Evolutionary conservation across 2,888 invertebrate genomes (phyloP).

Genomic region (Calliphora vomitoria): DNA sequence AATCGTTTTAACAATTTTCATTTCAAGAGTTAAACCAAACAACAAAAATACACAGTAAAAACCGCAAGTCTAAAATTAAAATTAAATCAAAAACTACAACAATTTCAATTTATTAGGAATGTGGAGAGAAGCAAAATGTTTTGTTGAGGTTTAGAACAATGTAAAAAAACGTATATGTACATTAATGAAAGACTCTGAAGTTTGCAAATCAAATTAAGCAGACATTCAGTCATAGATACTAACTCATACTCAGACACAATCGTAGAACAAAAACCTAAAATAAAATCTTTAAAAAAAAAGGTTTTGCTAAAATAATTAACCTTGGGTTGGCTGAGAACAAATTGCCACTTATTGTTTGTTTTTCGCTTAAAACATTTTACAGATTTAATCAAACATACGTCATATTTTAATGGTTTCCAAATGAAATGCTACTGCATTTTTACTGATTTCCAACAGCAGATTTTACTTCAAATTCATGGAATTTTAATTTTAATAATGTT

Average conservation of each 20-base stretch:
- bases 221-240: slow-evolving; percentile 18
- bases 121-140: slow-evolving; percentile 12
- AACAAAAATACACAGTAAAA: slow-evolving; percentile 30
- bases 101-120: slow-evolving; percentile 62
- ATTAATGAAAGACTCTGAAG: not conserved
- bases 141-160: slow-evolving; percentile 9
- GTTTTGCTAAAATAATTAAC: slow-evolving; percentile 66
- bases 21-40: slow-evolving; percentile 1
- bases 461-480: slow-evolving; percentile 61
- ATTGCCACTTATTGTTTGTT: slow-evolving; percentile 46
- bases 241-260: not conserved
- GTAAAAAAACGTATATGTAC: slow-evolving; percentile 12
- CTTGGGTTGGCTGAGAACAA: slow-evolving; percentile 54
- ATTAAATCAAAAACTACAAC: slow-evolving; percentile 49
- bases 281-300: not conserved
- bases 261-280: slow-evolving; percentile 15
- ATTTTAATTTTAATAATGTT: slow-evolving; percentile 60
- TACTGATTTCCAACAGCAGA: slow-evolving; percentile 53
- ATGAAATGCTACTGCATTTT: slow-evolving; percentile 71
- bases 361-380: slow-evolving; percentile 56
- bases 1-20: slow-evolving; percentile 23
- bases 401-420: slow-evolving; percentile 68
- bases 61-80: slow-evolving; percentile 55
- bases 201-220: slow-evolving; percentile 56
- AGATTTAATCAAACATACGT: slow-evolving; percentile 64